Evolutionary conservation across 2,888 invertebrate genomes (phyloP).

Genomic region (Aspidiotus rigidus): DNA sequence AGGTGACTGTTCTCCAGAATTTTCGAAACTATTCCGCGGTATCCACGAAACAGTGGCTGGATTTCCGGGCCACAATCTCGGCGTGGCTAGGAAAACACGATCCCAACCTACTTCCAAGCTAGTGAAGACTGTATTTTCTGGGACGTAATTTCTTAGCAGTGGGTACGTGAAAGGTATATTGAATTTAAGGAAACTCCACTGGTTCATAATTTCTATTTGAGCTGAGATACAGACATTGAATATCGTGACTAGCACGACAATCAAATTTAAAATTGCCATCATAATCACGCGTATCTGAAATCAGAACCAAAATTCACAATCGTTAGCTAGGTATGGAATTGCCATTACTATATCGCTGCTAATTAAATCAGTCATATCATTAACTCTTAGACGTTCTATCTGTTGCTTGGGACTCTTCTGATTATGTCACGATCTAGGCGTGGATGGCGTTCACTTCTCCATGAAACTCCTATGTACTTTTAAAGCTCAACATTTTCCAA

Average conservation of each 20-base stretch:
- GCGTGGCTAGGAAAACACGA: conserved; percentile 64
- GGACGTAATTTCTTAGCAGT: conserved; percentile 49
- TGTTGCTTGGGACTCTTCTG: too few species aligned
- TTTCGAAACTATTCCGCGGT: conserved; percentile 51
- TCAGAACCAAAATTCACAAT: too few species aligned
- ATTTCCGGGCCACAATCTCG: conserved; percentile 63
- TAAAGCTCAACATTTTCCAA: too few species aligned
- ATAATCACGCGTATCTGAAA: background rate
- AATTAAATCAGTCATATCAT: too few species aligned
- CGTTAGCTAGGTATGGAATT: too few species aligned
- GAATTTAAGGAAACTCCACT: conserved; percentile 60
- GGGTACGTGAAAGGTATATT: conserved; percentile 57
- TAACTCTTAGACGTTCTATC: too few species aligned
- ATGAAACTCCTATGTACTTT: too few species aligned
- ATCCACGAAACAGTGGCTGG: conserved; percentile 65
- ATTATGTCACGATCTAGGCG: too few species aligned
- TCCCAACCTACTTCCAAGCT: conserved; percentile 65
- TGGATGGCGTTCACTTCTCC: too few species aligned
- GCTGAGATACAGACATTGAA: conserved; percentile 39
- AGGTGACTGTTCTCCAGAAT: conserved; percentile 48
- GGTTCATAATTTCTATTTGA: conserved; percentile 55
- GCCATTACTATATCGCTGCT: too few species aligned
- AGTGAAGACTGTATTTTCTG: conserved; percentile 66
- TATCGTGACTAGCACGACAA: background rate
- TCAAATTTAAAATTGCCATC: background rate